phyloP scores from a whole-genome alignment of 2,888 invertebrate genomes.

The Xestia sexstrigata region DNA sequence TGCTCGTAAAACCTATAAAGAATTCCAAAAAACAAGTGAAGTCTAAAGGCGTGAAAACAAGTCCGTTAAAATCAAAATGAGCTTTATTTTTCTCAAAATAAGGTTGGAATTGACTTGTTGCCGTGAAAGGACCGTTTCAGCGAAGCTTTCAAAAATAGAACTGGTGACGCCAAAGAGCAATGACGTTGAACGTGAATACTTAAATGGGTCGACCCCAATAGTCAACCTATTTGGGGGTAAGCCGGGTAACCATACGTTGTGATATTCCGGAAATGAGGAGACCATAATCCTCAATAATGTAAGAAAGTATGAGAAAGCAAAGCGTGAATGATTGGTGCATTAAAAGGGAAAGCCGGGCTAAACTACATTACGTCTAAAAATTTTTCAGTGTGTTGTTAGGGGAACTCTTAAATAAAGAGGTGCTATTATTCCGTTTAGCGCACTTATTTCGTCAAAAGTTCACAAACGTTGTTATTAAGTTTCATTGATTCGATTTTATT shows the following conservation, averaged over 20 bases:
- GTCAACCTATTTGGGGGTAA: constrained; percentile 43
- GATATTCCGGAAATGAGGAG: neutral
- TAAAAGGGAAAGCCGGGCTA: neutral
- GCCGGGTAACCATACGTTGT: constrained; percentile 13
- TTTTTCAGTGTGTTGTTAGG: neutral
- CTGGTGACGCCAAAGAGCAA: neutral
- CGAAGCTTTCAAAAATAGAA: constrained; percentile 33
- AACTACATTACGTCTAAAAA: no score
- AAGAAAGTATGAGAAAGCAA: neutral
- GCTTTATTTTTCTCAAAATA: neutral
- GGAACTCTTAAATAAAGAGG: no score
- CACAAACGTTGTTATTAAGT: no score
- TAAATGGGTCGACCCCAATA: constrained; percentile 37
- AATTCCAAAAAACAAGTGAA: neutral
- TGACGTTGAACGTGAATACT: constrained; percentile 35
- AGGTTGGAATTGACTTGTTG: neutral
- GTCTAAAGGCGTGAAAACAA: neutral
- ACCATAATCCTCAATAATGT: neutral
- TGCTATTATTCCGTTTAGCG: no score
- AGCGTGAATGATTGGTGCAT: neutral
- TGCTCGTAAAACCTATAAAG: neutral
- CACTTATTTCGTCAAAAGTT: neutral
- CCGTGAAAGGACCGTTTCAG: neutral
- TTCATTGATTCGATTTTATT: neutral
- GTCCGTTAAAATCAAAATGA: neutral